Evolutionary conservation across 1,140 invertebrate species (phyloP), one percentile per base, ranked within the genome.

Genomic region (Bombus soroeensis): DNA sequence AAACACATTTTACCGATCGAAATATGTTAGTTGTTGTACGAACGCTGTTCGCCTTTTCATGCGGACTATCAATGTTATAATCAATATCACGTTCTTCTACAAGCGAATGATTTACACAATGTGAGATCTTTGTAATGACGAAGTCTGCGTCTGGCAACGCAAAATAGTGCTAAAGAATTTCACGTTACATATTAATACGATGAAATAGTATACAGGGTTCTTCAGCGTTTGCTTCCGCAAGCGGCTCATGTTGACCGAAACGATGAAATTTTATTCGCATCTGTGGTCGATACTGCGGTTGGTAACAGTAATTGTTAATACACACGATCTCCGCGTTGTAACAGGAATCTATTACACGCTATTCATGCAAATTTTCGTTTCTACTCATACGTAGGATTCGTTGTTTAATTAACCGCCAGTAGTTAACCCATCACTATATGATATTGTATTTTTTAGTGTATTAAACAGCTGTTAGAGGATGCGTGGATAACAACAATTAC

Each of bases 181-280:
- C 47, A 6, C 5, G 37, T 72, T 43, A 10, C 39, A 43, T 22
- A 34, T 57, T 18, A 43, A 62, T 39, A 59, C n/a, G 18, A 9
- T 5, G 39, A 34, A 37, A 43, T 34, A 1, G 43, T 6, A 80
- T 22, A 15, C 32, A 34, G 0, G 32, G 2, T 15, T 15, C 18
- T 34, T 1, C 28, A 25, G 22, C 32, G 47, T 59, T 81, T 41
- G 37, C 12, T 59, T 72, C 6, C 32, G 25, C 15, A 28, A 15
- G 28, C 22, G 39, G 34, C 25, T 6, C 32, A 1, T 41, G 34
- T 72, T 39, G 39, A 53, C 28, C 64, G 13, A 10, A 37, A 37
- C 59, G 59, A 39, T 64, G 32, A 76, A 66, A 75, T 66, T 83
- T 83, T 76, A 83, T 83, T 76, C 41, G 62, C 34, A 34, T 13